Conservation (phyloP, 2,113 vertebrate species). For the Pseudopipra pipra region DNA sequence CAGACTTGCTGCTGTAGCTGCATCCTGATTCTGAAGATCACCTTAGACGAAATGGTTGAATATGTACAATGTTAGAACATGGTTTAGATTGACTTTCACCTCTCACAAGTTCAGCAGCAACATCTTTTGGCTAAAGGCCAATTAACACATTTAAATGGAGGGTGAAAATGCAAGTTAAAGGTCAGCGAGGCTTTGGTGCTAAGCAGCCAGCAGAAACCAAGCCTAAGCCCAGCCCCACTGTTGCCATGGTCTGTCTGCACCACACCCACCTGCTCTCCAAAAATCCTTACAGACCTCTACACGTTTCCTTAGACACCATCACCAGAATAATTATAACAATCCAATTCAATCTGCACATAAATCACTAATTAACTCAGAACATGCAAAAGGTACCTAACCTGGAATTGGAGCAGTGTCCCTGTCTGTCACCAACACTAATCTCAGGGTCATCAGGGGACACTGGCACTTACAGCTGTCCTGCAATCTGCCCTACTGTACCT, state of each 20-base stretch:
- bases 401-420: neutral
- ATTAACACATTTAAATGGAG: neutral
- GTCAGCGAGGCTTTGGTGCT: neutral
- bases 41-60: neutral
- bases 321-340: neutral
- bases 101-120: neutral
- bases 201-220: neutral
- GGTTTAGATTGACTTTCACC: neutral
- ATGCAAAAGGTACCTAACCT: neutral
- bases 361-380: neutral
- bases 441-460: neutral
- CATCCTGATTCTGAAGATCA: neutral
- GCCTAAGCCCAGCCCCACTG: neutral
- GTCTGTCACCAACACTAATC: neutral
- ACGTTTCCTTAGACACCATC: neutral
- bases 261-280: neutral
- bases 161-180: neutral
- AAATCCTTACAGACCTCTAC: neutral
- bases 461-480: neutral
- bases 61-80: fast-evolving
- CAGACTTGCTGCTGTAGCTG: neutral
- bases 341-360: neutral
- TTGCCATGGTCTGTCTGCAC: neutral
- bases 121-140: neutral
- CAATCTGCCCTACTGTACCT: neutral